Evolutionary conservation across 2,888 invertebrate species (phyloP).

Genomic region (Mimumesa dahlbomi): DNA sequence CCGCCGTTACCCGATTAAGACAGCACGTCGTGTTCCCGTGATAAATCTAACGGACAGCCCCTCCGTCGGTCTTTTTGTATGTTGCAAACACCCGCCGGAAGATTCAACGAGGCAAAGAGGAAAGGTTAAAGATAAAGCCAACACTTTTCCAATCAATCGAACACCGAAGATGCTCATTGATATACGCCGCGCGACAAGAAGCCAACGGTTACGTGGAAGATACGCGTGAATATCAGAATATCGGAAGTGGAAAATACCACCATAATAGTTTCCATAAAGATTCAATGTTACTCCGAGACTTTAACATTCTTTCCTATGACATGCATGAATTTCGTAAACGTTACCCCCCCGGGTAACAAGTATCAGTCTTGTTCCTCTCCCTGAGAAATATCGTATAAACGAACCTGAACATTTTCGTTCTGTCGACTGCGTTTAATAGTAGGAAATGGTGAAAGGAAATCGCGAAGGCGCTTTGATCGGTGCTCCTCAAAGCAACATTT

Average conservation of each 20-base stretch:
- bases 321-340: too few relatives aligned
- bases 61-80: conserved; percentile 22
- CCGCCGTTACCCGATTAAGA: conserved; percentile 25
- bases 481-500: conserved; percentile 20
- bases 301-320: too few relatives aligned
- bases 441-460: too few relatives aligned
- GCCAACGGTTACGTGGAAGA: background rate
- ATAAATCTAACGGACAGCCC: conserved; percentile 31
- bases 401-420: too few relatives aligned
- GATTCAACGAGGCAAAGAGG: conserved; percentile 18
- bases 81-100: conserved; percentile 7
- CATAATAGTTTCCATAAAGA: too few relatives aligned
- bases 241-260: too few relatives aligned
- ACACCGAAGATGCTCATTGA: conserved; percentile 33
- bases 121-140: conserved; percentile 26
- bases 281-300: too few relatives aligned
- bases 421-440: too few relatives aligned
- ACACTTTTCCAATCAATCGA: conserved; percentile 51
- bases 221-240: background rate
- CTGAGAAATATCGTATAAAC: too few relatives aligned
- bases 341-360: too few relatives aligned
- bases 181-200: background rate
- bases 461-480: conserved; percentile 11
- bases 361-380: too few relatives aligned
- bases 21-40: conserved; percentile 37